phyloP scores from a whole-genome alignment of 2,113 vertebrate species.

The Anoplopoma fimbria region DNA sequence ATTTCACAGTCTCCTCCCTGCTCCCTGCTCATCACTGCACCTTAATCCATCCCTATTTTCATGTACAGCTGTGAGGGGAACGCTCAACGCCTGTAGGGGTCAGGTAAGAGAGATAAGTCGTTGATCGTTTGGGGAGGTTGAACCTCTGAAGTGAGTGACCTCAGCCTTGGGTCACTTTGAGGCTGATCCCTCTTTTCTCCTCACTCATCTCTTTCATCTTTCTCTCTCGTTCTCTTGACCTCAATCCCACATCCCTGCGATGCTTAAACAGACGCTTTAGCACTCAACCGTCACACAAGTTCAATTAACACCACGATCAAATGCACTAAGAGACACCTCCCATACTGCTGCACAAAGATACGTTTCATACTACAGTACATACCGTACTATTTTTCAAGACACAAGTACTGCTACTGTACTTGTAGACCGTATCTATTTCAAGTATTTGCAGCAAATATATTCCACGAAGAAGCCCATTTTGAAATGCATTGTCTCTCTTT shows the following conservation, averaged over 20 bases:
- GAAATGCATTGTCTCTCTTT: background rate
- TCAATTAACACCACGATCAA: slow-evolving; percentile 44
- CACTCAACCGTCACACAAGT: slow-evolving; percentile 37
- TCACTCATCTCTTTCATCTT: slow-evolving; percentile 53
- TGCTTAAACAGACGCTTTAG: slow-evolving; percentile 61
- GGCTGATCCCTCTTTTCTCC: slow-evolving; percentile 43
- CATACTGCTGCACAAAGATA: slow-evolving; percentile 9
- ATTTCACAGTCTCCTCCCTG: slow-evolving; percentile 22
- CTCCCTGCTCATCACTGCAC: slow-evolving; percentile 27
- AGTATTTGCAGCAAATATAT: background rate
- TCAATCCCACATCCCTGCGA: slow-evolving; percentile 49
- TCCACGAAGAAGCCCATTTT: background rate
- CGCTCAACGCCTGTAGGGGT: slow-evolving; percentile 43
- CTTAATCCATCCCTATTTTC: slow-evolving; percentile 27
- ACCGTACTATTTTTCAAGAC: background rate
- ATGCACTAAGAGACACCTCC: slow-evolving; percentile 41
- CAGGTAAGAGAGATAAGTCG: slow-evolving; percentile 51
- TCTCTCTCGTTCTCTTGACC: slow-evolving; percentile 50
- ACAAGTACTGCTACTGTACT: background rate
- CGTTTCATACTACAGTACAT: background rate
- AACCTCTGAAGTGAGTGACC: slow-evolving; percentile 57
- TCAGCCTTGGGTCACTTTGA: slow-evolving; percentile 52
- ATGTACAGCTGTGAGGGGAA: background rate
- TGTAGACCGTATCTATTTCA: background rate
- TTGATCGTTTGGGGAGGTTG: slow-evolving; percentile 32